phyloP scores from a whole-genome alignment of 2,888 invertebrate genomes.

The Druceiella hillmani region DNA sequence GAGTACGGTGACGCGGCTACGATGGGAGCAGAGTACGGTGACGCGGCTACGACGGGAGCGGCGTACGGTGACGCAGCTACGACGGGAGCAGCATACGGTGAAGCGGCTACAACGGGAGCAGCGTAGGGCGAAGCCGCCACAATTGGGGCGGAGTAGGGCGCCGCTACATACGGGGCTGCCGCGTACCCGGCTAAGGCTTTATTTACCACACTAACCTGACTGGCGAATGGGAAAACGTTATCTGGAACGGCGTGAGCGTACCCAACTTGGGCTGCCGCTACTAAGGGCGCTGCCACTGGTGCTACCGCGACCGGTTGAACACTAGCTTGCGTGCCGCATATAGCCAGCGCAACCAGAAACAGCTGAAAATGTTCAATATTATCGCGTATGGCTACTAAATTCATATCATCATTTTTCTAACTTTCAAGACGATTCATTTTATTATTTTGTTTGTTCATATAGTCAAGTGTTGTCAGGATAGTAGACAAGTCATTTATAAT shows the following conservation, averaged over 20 bases:
- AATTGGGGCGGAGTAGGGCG: conserved; percentile 23
- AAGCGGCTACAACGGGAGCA: conserved; percentile 27
- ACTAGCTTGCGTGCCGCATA: too few relatives aligned
- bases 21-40: conserved; percentile 30
- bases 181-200: conserved; percentile 28
- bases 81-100: conserved; percentile 18
- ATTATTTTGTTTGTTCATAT: too few relatives aligned
- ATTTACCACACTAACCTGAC: conserved; percentile 53
- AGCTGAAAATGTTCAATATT: too few relatives aligned
- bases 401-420: too few relatives aligned
- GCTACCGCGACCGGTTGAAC: conserved; percentile 13
- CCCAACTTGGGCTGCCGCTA: conserved; percentile 52
- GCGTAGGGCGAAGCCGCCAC: too few relatives aligned
- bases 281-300: conserved; percentile 35
- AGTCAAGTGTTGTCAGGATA: too few relatives aligned
- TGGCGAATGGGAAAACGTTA: conserved; percentile 57
- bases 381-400: too few relatives aligned
- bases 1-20: conserved; percentile 10
- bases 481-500: too few relatives aligned
- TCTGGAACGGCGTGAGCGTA: conserved; percentile 56
- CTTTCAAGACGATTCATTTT: too few relatives aligned
- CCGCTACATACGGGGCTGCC: conserved; percentile 36
- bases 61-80: conserved; percentile 22
- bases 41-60: conserved; percentile 26
- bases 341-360: too few relatives aligned